Evolutionary conservation across 2,113 vertebrate species (phyloP).

Genomic region (Zapornia atra): DNA sequence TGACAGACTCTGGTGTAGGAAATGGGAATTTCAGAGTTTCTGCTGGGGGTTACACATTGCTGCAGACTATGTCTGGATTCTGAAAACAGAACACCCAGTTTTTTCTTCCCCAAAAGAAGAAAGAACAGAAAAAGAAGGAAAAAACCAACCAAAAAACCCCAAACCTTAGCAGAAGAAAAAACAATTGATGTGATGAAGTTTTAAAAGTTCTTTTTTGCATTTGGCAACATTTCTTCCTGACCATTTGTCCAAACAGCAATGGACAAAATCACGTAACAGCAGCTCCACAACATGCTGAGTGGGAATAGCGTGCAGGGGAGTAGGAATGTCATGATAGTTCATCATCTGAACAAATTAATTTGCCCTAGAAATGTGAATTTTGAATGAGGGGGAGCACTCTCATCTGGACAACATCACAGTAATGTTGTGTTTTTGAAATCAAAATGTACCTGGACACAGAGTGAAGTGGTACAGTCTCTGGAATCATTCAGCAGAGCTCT

Average conservation of each 20-base stretch:
- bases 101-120: background rate
- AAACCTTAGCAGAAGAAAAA: background rate
- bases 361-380: background rate
- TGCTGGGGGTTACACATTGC: background rate
- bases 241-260: background rate
- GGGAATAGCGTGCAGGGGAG: background rate
- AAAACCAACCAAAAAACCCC: fast-evolving
- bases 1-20: background rate
- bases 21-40: background rate
- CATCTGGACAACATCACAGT: fast-evolving
- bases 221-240: background rate
- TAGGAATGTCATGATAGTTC: background rate
- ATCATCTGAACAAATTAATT: background rate
- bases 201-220: background rate
- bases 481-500: background rate
- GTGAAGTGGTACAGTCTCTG: fast-evolving
- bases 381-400: background rate
- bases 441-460: background rate
- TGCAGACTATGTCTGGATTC: background rate
- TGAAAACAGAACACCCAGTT: background rate
- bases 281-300: background rate
- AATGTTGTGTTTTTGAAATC: background rate
- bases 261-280: background rate
- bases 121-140: no score
- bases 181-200: background rate